Base-by-base conservation (phyloP, 2,888 invertebrate species). In the Phyllotreta striolata region DNA sequence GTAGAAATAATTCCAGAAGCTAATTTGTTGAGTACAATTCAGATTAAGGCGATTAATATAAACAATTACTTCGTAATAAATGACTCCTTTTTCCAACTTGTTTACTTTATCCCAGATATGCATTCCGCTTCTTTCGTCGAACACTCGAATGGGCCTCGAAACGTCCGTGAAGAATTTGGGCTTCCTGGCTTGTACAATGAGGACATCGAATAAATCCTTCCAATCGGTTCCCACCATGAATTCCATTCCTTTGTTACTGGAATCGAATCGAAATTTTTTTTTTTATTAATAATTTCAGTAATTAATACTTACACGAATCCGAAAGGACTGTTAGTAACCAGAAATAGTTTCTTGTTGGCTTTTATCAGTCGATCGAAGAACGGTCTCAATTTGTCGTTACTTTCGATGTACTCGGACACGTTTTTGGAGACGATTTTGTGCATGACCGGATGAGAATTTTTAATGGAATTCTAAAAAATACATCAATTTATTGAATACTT, bases 311-410 rank as follows among this genome's bases (percentile, higher is more conserved):
- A 78, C 77, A 78, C 96, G 85, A 98, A 98, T 76, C 91, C 91
- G 79, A 90, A 97, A 0, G 97, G 97, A 79, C 97, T 97, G 80
- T 98, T 98, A 7, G 98, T 98, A 9, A 99, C 95, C 62, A 98
- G 85, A 81, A 98, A 98, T 70, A 97, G 84, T 78, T 95, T 93
- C 79, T 97, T 98, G 40, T 88, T 88, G 35, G 89, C 88, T 0
- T 85, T 83, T 66, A 87, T 85, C 8, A 98, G 84, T 73, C 90
- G 87, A 67, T 91, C 85, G 71, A 98, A 90, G 78, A 93, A 93
- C 59, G 84, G 84, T 66, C 87, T 84, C 57, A 97, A 83, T 62
- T 90, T 86, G 12, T 87, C 85, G 78, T 93, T 92, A 7, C 87
- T 87, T 76, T 93, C 89, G 66, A 96, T 88, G 78, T 92, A 95